Evolutionary conservation across 2,797 vertebrate species (phyloP), one percentile per base, ranked within the genome.

Genomic region (Aldrovandia affinis): DNA sequence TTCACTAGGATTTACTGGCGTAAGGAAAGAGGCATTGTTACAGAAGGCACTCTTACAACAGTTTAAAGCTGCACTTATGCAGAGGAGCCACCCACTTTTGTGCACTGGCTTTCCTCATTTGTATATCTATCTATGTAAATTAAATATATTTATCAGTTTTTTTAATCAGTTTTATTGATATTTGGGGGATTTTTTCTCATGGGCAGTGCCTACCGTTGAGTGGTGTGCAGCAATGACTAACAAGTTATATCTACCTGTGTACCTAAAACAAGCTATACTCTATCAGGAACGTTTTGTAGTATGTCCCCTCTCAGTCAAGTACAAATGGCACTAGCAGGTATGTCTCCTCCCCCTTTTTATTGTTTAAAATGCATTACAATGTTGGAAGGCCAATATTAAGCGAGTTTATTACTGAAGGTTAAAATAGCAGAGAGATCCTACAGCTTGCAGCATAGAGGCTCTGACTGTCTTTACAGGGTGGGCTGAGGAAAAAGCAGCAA

Each of bases 391-490:
- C 18, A 20, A 33, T 14, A 18, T 39, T 25, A 75, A 75, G 1
- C 0, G 70, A 75, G 20, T 75, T 75, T 42, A 39, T 75, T 42
- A 25, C 0, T 44, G 39, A 42, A 22, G 39, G 7, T 42, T 22
- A 22, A 75, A 36, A 28, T 33, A 36, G n/a, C 6, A 30, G 61
- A 28, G 10, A 68, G 65, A 68, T 36, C 9, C 5, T 15, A 12
- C 65, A 36, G 70, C 33, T 73, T 73, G 4, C 36, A 9, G 20
- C 18, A 39, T 15, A 73, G 39, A 73, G 39, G 36, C 77, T 52
- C 25, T 78, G 9, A 78, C 25, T 79, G 44, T 79, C 77, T 79
- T 47, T 12, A 20, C 83, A 83, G 83, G 42, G 83, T 50, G 39
- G 75, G 63, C 57, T 59, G 77, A 0, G 47, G 77, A 50, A 78